Base-by-base conservation (phyloP, 1,140 invertebrate genomes). In the Sinonovacula constricta region DNA sequence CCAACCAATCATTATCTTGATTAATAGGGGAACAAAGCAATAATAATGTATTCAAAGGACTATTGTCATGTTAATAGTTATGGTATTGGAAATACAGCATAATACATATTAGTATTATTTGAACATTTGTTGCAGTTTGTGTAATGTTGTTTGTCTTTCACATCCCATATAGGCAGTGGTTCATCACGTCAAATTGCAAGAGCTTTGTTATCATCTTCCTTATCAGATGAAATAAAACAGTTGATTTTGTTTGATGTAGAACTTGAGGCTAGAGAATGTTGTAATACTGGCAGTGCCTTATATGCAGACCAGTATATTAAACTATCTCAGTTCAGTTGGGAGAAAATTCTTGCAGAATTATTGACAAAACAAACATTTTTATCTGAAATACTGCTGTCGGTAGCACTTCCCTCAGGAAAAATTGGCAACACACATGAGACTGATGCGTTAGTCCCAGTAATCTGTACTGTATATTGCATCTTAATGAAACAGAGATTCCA, bases 401-500 rank as follows among this genome's bases (percentile, higher is more conserved):
- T 67, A 30, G 45, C 65, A 49, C 28, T 67, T 5, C 65, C 49
- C 3, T 15, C 65, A 4, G 45, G 65, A 10, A 67, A 67, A 53
- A 53, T 51, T 28, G 65, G 39, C 3, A 14, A 18, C 22, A 18
- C 5, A 5, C 2, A 4, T 12, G 60, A 36, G 2, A 51, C 45
- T 30, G 45, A 67, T 18, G 49, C 65, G 49, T 36, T 53, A 3
- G n/a, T 67, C 12, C 65, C 65, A 26, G 65, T 67, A 26, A 3
- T 67, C 2, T 36, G 65, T 51, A 51, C 15, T 28, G 45, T 67
- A 18, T 67, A 67, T 28, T 7, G 65, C 22, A 67, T 67, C 39
- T n/a, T 54, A 24, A 67, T 67, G 65, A 67, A 67, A 30, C 22
- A 67, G 22, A 10, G 65, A 28, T 67, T 14, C 22, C 65, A 54